Evolutionary conservation across 1,140 invertebrate species (phyloP).

Genomic region (Ceratoteleas bidentatus): DNA sequence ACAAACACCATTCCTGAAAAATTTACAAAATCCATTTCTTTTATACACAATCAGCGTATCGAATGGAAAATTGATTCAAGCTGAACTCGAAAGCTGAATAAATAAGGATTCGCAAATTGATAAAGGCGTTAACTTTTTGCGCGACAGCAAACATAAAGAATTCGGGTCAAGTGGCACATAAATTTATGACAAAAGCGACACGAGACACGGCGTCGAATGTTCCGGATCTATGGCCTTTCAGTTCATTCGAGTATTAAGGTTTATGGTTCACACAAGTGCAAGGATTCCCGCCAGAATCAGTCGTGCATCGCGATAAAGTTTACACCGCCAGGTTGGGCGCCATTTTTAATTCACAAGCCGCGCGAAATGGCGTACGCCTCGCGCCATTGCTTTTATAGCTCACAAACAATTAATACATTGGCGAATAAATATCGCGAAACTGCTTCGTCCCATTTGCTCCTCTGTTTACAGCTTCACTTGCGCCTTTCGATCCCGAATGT

Average conservation of each 20-base stretch:
- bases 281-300: slow-evolving; percentile 39
- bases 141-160: slow-evolving; percentile 22
- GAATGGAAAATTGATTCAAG: neutral
- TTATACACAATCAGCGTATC: neutral
- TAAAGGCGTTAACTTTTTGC: slow-evolving; percentile 28
- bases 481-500: neutral
- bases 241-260: slow-evolving; percentile 62
- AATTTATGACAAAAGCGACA: slow-evolving; percentile 45
- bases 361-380: neutral
- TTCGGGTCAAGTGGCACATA: slow-evolving; percentile 44
- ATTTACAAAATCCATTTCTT: too few species aligned
- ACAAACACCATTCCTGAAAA: too few species aligned
- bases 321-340: slow-evolving; percentile 14
- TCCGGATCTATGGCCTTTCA: slow-evolving; percentile 51
- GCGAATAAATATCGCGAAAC: slow-evolving; percentile 24
- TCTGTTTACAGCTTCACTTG: neutral
- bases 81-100: slow-evolving; percentile 1
- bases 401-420: slow-evolving; percentile 28
- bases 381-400: slow-evolving; percentile 10
- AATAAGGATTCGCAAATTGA: slow-evolving; percentile 22
- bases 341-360: slow-evolving; percentile 34
- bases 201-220: slow-evolving; percentile 38
- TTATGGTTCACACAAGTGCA: slow-evolving; percentile 45
- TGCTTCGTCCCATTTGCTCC: slow-evolving; percentile 3
- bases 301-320: slow-evolving; percentile 33